phyloP scores from a whole-genome alignment of 92 coral and sea anemone species.

The Porites lobata region DNA sequence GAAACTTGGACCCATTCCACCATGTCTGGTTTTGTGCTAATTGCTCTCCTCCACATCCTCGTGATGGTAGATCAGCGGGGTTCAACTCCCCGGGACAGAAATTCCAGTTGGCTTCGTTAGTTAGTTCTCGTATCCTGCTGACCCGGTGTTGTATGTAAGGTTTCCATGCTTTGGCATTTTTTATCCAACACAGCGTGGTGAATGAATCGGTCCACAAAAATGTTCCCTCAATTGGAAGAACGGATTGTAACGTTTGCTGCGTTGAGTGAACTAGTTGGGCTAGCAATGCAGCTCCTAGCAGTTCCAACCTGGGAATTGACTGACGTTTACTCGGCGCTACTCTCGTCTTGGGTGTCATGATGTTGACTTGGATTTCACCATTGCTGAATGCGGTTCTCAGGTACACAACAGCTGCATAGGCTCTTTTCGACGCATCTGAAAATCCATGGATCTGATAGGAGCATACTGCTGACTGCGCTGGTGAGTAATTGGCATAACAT shows the following conservation, averaged over 20 bases:
- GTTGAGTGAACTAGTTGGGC: slow-evolving; percentile 44
- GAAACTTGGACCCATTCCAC: slow-evolving; percentile 56
- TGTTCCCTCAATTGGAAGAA: slow-evolving; percentile 1
- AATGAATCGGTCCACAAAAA: slow-evolving; percentile 59
- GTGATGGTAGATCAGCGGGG: slow-evolving; percentile 60
- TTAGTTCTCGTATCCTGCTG: slow-evolving; percentile 63
- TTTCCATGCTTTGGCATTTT: slow-evolving; percentile 66
- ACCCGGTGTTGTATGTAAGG: slow-evolving; percentile 67
- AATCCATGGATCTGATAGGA: slow-evolving; percentile 26
- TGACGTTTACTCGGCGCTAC: background rate
- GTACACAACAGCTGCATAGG: background rate
- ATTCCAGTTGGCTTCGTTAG: slow-evolving; percentile 44
- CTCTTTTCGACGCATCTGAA: slow-evolving; percentile 3
- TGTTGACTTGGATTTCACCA: slow-evolving; percentile 26
- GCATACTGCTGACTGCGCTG: too few relatives aligned
- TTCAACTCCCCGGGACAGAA: slow-evolving; percentile 53
- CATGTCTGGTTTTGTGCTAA: slow-evolving; percentile 31
- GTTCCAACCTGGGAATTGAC: too few relatives aligned
- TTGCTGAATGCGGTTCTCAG: slow-evolving; percentile 17
- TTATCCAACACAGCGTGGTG: slow-evolving; percentile 66
- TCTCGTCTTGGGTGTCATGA: background rate
- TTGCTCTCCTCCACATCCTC: slow-evolving; percentile 44
- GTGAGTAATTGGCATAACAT: too few relatives aligned
- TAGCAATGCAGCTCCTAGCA: slow-evolving; percentile 30
- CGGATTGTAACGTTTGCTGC: background rate